These are phyloP conservation scores for Zaprionus camerounensis DNA, from an alignment of 1,140 invertebrate genomes.

Conservation along the genomic window DNA sequence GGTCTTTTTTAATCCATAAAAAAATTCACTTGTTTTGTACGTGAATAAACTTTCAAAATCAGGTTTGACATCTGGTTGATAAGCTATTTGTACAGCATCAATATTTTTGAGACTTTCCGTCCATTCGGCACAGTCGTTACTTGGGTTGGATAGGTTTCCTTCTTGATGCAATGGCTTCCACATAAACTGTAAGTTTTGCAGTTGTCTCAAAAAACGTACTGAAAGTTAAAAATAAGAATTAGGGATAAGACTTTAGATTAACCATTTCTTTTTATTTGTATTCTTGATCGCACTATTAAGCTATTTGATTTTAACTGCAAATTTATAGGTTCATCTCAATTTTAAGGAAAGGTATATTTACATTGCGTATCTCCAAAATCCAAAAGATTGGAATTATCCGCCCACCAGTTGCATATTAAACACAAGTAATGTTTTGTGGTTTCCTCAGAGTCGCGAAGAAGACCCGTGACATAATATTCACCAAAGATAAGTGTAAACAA, in stretches of 20 bases:
- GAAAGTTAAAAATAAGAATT: conserved; percentile 1
- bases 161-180: conserved; percentile 65
- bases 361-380: conserved; percentile 64
- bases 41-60: conserved; percentile 6
- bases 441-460: conserved; percentile 75
- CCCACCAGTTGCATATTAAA: conserved; percentile 75
- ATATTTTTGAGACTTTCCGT: conserved; percentile 47
- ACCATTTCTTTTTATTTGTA: no score
- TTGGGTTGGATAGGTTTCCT: conserved; percentile 51
- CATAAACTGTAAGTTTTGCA: conserved; percentile 71
- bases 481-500: conserved; percentile 70
- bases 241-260: no score
- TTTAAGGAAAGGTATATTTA: conserved; percentile 35
- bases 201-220: conserved; percentile 65
- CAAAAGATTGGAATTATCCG: conserved; percentile 45
- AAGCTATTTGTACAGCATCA: conserved; percentile 16
- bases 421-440: conserved; percentile 75
- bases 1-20: conserved; percentile 43
- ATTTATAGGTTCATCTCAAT: not conserved
- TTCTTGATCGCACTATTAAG: no score
- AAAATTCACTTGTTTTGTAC: conserved; percentile 40
- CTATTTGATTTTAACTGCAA: no score
- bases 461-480: conserved; percentile 66
- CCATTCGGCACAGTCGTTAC: conserved; percentile 68
- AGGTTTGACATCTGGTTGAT: not conserved